Evolutionary conservation across 2,888 invertebrate species (phyloP).

Genomic region (Lepidonotus clava): DNA sequence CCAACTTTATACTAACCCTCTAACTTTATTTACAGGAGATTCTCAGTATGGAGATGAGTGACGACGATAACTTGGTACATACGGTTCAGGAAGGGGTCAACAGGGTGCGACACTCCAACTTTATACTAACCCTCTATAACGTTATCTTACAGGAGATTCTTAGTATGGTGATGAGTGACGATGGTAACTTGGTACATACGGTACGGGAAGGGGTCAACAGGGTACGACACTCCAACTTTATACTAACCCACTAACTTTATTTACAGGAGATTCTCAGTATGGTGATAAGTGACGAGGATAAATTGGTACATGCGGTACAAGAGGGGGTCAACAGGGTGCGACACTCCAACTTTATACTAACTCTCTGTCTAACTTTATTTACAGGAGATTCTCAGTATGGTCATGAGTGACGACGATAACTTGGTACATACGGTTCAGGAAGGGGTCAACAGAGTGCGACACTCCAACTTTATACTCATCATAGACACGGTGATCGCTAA

Average conservation of each 20-base stretch:
- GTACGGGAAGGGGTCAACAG: slow-evolving; percentile 62
- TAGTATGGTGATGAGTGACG: not conserved
- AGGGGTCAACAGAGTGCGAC: slow-evolving; percentile 62
- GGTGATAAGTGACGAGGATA: not conserved
- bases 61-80: too few relatives aligned
- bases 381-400: slow-evolving; percentile 30
- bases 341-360: slow-evolving; percentile 62
- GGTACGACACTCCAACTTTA: slow-evolving; percentile 61
- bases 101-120: too few relatives aligned
- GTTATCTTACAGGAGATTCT: not conserved
- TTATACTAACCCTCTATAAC: too few relatives aligned
- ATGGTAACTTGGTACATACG: slow-evolving; percentile 56
- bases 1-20: too few relatives aligned
- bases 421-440: slow-evolving; percentile 62
- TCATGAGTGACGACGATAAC: not conserved
- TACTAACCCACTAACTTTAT: slow-evolving; percentile 53
- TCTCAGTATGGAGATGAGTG: too few relatives aligned
- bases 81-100: too few relatives aligned
- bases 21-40: too few relatives aligned
- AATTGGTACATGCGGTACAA: slow-evolving; percentile 58
- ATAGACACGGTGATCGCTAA: slow-evolving; percentile 64
- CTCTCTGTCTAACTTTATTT: not conserved
- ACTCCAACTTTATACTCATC: slow-evolving; percentile 63
- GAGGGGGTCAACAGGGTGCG: slow-evolving; percentile 64
- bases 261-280: slow-evolving; percentile 28